Evolutionary conservation across 2,888 invertebrate genomes (phyloP), one percentile per base, ranked within the genome.

Genomic region (Scotopteryx bipunctaria): DNA sequence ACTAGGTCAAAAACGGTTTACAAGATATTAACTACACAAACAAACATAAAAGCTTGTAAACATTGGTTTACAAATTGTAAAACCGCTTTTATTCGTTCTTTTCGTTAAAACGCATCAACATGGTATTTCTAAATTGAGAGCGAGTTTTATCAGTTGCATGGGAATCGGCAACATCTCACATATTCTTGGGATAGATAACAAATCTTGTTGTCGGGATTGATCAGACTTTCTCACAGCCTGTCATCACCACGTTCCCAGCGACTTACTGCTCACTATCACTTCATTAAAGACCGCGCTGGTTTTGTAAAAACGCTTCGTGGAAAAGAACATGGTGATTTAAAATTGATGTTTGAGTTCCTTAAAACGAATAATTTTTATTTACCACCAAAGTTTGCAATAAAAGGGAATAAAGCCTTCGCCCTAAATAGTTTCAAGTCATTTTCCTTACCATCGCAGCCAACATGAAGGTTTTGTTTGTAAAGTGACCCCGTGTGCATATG

Each of bases 401-500:
- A n/a, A n/a, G n/a, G n/a, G n/a, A 0, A 4, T 8, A 9, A 11
- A 11, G 9, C 11, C 27, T 11, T 9, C 27, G 9, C 37, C 31
- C n/a, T 23, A 42, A 44, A 49, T 36, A 50, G 40, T 54, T 33
- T 42, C 25, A 42, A 41, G 3, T 31, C 16, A 40, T 52, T 36
- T 46, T 5, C 35, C 21, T 25, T 19, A 35, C 14, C 36, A 31
- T 45, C 16, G 31, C 40, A 17, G 25, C 31, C 25, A 40, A 53
- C 48, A 55, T 58, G 46, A 42, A 50, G 48, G 55, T 49, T 56
- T 51, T 47, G 51, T 41, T 41, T 63, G 66, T 65, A 70, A 71
- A 71, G 67, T 66, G 67, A 14, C 41, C 46, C 37, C 38, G 9
- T 33, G 33, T 64, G n/a, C 52, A 63, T 66, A 67, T 66, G 69